A percentile compares a stretch with the other conserved stretches of the same genome.
phyloP scores from a whole-genome alignment of 2,113 vertebrate genomes.

The Indicator indicator region DNA sequence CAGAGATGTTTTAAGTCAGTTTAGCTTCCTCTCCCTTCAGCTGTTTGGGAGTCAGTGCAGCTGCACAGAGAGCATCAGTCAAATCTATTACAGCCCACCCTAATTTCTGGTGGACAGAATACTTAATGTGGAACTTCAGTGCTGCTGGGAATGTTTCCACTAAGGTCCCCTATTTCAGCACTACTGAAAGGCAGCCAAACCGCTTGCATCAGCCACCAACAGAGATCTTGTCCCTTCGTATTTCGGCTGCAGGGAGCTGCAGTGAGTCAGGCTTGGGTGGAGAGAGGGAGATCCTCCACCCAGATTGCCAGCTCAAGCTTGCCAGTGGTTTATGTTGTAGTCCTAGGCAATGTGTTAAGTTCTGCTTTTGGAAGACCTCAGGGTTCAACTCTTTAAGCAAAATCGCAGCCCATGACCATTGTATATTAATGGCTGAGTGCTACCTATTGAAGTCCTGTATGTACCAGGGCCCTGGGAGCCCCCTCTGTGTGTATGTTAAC shows the following conservation, averaged over 20 bases:
- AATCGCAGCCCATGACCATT: background rate
- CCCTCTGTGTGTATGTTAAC: background rate
- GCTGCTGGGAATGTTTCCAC: background rate
- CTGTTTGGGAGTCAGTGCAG: background rate
- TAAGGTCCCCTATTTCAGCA: background rate
- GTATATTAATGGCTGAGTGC: background rate
- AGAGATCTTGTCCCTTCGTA: background rate
- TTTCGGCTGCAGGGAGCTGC: background rate
- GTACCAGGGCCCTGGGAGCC: background rate
- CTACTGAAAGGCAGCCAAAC: background rate
- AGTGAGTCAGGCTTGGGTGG: conserved; percentile 61
- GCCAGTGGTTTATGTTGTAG: conserved; percentile 23
- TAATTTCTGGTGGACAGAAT: background rate
- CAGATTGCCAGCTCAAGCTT: conserved; percentile 59
- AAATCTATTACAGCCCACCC: background rate
- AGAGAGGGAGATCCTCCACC: conserved; percentile 50
- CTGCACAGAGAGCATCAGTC: background rate
- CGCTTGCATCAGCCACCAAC: background rate
- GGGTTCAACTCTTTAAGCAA: background rate
- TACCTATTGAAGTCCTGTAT: background rate
- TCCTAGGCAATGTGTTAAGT: conserved; percentile 16
- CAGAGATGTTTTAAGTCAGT: background rate
- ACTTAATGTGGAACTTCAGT: background rate
- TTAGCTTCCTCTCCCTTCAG: background rate
- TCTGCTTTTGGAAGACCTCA: conserved; percentile 16